These are phyloP conservation scores for Strix uralensis DNA, from an alignment of 2,113 vertebrate species.

Conservation along the genomic window DNA sequence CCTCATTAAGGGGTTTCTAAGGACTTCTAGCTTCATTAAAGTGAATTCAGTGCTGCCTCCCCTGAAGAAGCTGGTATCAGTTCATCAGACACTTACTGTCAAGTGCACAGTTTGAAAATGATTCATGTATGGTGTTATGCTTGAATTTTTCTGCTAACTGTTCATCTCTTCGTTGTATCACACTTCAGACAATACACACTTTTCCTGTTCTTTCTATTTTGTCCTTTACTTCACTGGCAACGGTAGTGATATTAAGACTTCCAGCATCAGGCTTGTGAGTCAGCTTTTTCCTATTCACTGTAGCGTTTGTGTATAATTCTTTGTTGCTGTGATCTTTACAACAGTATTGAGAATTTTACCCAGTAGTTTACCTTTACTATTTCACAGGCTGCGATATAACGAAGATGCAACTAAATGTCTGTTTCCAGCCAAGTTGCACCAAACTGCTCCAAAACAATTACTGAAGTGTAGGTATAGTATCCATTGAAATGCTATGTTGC, in stretches of 20 bases:
- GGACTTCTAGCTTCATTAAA: not conserved
- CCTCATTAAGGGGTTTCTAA: too few relatives aligned
- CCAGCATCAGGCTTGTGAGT: not conserved
- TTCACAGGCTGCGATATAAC: not conserved
- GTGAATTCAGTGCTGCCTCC: not conserved
- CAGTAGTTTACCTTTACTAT: not conserved
- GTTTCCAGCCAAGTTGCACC: not conserved
- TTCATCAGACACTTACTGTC: not conserved
- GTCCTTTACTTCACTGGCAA: not conserved
- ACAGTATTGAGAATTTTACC: not conserved
- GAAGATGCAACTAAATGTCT: not conserved
- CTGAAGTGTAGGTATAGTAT: too few relatives aligned
- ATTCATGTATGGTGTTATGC: too few relatives aligned
- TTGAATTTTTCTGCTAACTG: not conserved
- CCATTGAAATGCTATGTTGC: not conserved
- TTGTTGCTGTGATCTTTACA: not conserved
- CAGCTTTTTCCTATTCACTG: not conserved
- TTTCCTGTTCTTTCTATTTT: not conserved
- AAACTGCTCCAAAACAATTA: not conserved
- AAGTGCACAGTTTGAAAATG: not conserved
- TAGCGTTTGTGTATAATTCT: not conserved
- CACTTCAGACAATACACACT: not conserved
- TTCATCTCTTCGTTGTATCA: not conserved
- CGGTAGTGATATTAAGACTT: not conserved
- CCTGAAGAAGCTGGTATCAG: not conserved